A percentile compares a stretch with the other conserved stretches of the same genome.
These are phyloP conservation scores for Neoaliturus tenellus DNA, from an alignment of 2,888 invertebrate species.

Conservation along the genomic window DNA sequence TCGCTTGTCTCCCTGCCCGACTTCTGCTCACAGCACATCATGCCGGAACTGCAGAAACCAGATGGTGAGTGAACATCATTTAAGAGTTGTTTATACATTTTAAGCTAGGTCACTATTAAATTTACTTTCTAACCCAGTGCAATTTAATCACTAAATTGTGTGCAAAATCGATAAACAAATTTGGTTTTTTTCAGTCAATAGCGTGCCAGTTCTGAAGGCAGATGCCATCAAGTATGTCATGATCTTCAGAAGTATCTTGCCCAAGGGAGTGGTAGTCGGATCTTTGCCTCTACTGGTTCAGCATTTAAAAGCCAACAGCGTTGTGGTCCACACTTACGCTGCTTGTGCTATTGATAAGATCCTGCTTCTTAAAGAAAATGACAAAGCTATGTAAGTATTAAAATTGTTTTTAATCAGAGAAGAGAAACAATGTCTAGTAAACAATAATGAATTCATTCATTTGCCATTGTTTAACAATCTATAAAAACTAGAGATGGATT, in stretches of 20 bases:
- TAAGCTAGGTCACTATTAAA: no score
- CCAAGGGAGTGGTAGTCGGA: slow-evolving; percentile 83
- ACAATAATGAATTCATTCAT: no score
- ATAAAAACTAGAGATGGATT: no score
- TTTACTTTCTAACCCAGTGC: no score
- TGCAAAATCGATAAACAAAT: no score
- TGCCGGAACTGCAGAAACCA: slow-evolving; percentile 87
- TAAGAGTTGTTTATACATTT: no score
- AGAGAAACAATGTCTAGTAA: no score
- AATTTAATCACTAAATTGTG: no score
- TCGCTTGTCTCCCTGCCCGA: slow-evolving; percentile 92
- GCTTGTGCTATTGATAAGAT: slow-evolving; percentile 95
- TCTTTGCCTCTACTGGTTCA: slow-evolving; percentile 87
- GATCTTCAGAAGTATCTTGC: slow-evolving; percentile 95
- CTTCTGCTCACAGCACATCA: slow-evolving; percentile 91
- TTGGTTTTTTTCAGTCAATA: slow-evolving; percentile 87
- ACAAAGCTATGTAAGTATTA: slow-evolving; percentile 74
- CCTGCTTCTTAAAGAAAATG: slow-evolving; percentile 78
- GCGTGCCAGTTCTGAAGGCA: slow-evolving; percentile 94
- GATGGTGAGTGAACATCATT: slow-evolving; percentile 70
- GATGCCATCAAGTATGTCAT: slow-evolving; percentile 98
- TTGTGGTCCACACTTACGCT: slow-evolving; percentile 95
- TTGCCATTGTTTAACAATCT: no score
- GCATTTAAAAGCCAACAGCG: slow-evolving; percentile 84
- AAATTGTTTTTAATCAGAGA: no score